These are phyloP conservation scores for Punctoribates punctum DNA, from an alignment of 2,888 invertebrate species.

Conservation along the genomic window DNA sequence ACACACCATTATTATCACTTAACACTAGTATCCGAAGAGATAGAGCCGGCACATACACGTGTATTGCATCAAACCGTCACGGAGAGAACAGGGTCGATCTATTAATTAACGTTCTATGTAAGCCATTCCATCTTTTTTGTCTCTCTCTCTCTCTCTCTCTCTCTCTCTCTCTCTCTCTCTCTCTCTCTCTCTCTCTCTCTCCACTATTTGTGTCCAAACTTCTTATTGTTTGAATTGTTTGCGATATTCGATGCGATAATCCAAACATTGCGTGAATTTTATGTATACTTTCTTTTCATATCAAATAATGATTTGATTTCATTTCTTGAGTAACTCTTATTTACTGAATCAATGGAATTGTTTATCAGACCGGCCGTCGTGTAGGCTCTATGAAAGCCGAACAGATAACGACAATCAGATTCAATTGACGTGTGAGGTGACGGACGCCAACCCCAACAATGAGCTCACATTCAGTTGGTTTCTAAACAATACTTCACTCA, in stretches of 20 bases:
- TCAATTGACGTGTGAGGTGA: conserved; percentile 73
- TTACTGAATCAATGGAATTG: conserved; percentile 3
- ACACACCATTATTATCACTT: conserved; percentile 60
- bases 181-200: not conserved
- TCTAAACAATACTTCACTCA: conserved; percentile 67
- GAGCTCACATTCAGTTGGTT: conserved; percentile 72
- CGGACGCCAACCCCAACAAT: conserved; percentile 69
- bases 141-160: not conserved
- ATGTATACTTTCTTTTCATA: not conserved
- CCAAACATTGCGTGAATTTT: not conserved
- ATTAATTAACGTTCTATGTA: conserved; percentile 76
- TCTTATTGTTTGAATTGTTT: not conserved
- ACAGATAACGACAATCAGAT: conserved; percentile 57
- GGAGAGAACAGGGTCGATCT: conserved; percentile 68
- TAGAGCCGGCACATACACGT: conserved; percentile 72
- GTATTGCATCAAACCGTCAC: conserved; percentile 65
- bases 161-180: not conserved
- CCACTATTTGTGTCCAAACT: not conserved
- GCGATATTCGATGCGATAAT: too few species aligned
- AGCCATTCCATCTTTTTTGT: conserved; percentile 55
- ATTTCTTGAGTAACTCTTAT: not conserved
- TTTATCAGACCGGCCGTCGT: conserved; percentile 72
- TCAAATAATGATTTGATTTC: not conserved
- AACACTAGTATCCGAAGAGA: conserved; percentile 65
- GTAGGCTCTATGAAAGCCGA: conserved; percentile 62